Conservation (phyloP, 2,113 vertebrate genomes). For the Formicarius rufipectus region DNA sequence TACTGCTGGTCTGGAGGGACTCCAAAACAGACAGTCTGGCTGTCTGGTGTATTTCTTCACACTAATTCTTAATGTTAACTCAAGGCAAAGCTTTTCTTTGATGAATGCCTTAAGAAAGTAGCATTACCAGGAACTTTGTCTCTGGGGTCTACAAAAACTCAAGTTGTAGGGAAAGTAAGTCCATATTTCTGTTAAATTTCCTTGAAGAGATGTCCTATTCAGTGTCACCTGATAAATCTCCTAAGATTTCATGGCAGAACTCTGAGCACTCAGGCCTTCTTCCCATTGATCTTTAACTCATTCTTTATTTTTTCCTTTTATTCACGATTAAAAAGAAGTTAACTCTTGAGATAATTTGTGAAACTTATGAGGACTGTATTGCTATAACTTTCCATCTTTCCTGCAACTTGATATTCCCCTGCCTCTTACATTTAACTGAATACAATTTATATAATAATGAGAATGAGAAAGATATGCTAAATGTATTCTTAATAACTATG, state of each 20-base stretch:
- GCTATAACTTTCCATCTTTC: neutral
- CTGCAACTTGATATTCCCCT: neutral
- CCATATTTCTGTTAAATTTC: neutral
- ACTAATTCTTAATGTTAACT: neutral
- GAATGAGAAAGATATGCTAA: neutral
- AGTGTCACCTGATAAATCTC: neutral
- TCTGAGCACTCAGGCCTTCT: neutral
- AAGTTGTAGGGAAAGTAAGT: neutral
- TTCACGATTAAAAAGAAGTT: neutral
- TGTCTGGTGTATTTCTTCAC: neutral
- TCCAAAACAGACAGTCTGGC: neutral
- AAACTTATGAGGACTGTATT: neutral
- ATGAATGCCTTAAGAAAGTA: neutral
- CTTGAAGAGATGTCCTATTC: neutral
- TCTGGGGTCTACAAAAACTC: neutral
- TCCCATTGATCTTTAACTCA: neutral
- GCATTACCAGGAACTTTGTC: neutral
- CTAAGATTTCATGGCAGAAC: neutral
- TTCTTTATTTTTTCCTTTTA: neutral
- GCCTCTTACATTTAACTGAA: neutral
- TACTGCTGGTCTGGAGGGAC: neutral
- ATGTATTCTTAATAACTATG: neutral
- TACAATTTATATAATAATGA: neutral
- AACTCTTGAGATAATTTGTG: neutral
- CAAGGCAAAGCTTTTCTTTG: neutral